These are phyloP conservation scores for Mycteria americana DNA, from an alignment of 2,797 vertebrate genomes.

Conservation along the genomic window DNA sequence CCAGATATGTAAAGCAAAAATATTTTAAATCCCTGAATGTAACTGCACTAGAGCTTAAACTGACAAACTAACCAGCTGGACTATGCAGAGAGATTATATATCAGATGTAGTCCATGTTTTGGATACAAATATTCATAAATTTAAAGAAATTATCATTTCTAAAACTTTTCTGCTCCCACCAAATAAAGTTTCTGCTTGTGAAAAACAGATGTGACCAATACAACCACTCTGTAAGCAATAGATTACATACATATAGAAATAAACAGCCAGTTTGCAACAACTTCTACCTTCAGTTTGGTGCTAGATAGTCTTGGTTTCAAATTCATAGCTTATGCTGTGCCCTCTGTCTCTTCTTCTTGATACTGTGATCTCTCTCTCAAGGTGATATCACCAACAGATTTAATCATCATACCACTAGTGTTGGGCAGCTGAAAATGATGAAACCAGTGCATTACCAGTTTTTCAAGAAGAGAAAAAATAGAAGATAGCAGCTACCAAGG, in stretches of 20 bases:
- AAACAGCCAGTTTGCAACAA: background rate
- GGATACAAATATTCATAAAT: background rate
- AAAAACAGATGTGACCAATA: background rate
- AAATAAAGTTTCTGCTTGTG: background rate
- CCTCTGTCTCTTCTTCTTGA: background rate
- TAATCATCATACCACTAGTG: background rate
- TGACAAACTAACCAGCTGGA: background rate
- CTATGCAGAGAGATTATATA: background rate
- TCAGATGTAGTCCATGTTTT: background rate
- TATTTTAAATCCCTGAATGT: background rate
- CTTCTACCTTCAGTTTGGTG: background rate
- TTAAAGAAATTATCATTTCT: background rate
- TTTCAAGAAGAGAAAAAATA: background rate
- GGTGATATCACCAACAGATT: background rate
- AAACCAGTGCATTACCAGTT: background rate
- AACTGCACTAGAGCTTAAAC: background rate
- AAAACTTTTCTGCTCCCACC: background rate
- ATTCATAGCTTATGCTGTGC: background rate
- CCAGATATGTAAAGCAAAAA: background rate
- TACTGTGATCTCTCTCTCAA: background rate
- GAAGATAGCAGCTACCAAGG: background rate
- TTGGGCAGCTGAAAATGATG: background rate
- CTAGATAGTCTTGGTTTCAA: background rate
- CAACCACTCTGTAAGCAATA: background rate
- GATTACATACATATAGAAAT: background rate